Base-by-base conservation (phyloP, 2,113 vertebrate species). In the Spea multiplicata region DNA sequence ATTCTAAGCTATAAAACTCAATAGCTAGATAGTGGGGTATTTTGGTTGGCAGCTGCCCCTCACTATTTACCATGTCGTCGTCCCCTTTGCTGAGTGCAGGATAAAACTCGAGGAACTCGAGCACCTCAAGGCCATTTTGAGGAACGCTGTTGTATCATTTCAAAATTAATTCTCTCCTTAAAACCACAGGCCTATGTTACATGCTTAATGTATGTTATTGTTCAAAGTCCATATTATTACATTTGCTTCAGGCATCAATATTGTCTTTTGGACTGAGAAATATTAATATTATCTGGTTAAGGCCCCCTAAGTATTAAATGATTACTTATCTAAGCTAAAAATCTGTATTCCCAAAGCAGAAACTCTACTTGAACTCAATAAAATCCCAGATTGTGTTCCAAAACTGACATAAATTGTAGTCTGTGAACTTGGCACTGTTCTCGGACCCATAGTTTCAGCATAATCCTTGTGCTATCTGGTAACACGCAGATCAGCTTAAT, bases 401-500 rank as follows among this genome's bases (percentile, higher is more conserved):
- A 59, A 13, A 59, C 64, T 44, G 64, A 30, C 16, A 70, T 50
- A 30, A 55, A 45, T 67, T 75, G 49, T 74, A 65, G n/a, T 14
- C 62, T 66, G 64, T 70, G 64, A 66, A 75, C 64, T 76, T 68
- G 65, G 65, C 7, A 44, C 30, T 70, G 47, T 17, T 6, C n/a
- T 52, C 8, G 50, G 61, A 68, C 53, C 49, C 65, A 76, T 67
- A 57, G 44, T 47, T 45, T 57, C 6, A 67, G 49, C 57, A 17
- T 76, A 68, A 76, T 67, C 44, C 44, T 45, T 53, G 74, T 76
- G n/a, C 50, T 46, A 12, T 57, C 65, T 55, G 5, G 64, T 67
- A 46, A 8, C 64, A 76, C 50, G 12, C 30, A 59, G 10, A 17
- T 75, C 73, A 48, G 1, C 14, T 67, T 47, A 13, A 46, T 12